Evolutionary conservation across 1,140 invertebrate genomes (phyloP).

Genomic region (Lordiphosa mommai): DNA sequence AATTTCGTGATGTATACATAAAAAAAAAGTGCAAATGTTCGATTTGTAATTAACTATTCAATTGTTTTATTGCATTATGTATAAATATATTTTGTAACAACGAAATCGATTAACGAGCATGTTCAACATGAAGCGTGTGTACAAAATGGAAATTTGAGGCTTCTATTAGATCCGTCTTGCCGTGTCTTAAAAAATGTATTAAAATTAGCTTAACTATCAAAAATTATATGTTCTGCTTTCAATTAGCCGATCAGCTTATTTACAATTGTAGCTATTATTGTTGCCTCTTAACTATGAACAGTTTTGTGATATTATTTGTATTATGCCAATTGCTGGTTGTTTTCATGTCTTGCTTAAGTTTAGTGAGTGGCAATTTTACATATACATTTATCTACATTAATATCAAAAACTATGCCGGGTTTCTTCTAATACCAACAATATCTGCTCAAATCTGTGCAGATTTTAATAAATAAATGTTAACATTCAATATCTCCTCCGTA

Average conservation of each 20-base stretch:
- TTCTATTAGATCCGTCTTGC: slow-evolving; percentile 18
- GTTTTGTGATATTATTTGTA: slow-evolving; percentile 64
- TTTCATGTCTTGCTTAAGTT: slow-evolving; percentile 27
- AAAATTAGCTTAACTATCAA: slow-evolving; percentile 71
- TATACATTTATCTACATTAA: slow-evolving; percentile 56
- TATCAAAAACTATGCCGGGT: slow-evolving; percentile 55
- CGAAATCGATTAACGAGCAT: slow-evolving; percentile 61
- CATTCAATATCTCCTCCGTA: slow-evolving; percentile 55
- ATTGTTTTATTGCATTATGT: slow-evolving; percentile 14
- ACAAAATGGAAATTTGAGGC: slow-evolving; percentile 63
- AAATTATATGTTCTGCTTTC: slow-evolving; percentile 49
- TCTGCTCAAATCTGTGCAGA: slow-evolving; percentile 31
- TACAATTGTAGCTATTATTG: slow-evolving; percentile 37
- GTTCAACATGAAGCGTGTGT: slow-evolving; percentile 48
- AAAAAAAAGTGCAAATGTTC: slow-evolving; percentile 51
- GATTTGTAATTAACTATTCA: slow-evolving; percentile 28
- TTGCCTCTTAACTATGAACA: slow-evolving; percentile 71
- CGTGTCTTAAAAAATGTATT: slow-evolving; percentile 63
- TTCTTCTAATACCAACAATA: slow-evolving; percentile 49
- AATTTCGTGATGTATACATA: slow-evolving; percentile 64
- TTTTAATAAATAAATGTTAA: slow-evolving; percentile 58
- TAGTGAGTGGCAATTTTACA: slow-evolving; percentile 41
- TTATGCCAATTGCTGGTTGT: slow-evolving; percentile 34
- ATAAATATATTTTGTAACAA: slow-evolving; percentile 43
- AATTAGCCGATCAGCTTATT: slow-evolving; percentile 47